These are phyloP conservation scores for Sander vitreus DNA, from an alignment of 2,113 vertebrate genomes.

Conservation along the genomic window DNA sequence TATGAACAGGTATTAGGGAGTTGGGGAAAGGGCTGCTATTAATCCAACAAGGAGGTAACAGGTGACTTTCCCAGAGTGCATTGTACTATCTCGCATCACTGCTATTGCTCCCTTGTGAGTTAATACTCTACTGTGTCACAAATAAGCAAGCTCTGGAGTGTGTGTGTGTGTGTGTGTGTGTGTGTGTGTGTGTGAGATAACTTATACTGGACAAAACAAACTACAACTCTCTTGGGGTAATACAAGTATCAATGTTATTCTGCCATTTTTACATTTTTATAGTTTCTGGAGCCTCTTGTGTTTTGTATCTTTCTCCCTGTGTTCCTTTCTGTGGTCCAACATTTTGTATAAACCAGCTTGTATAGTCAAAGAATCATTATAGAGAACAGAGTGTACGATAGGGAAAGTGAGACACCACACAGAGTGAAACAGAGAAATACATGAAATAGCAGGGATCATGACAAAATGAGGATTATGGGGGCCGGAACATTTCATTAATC, in stretches of 20 bases:
- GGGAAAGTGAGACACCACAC: conserved; percentile 7
- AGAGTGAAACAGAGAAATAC: neutral
- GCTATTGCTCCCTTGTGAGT: conserved; percentile 22
- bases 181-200: conserved; percentile 7
- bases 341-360: conserved; percentile 22
- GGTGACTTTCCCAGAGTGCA: conserved; percentile 49
- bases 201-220: conserved; percentile 26
- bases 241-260: conserved; percentile 37
- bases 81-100: conserved; percentile 23
- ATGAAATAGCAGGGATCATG: conserved; percentile 1
- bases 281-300: conserved; percentile 32
- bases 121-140: conserved; percentile 15
- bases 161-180: neutral
- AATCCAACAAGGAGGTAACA: conserved; percentile 28
- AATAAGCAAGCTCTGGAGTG: conserved; percentile 12
- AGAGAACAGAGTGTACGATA: neutral
- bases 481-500: neutral
- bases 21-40: conserved; percentile 18
- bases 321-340: conserved; percentile 10
- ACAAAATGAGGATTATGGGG: neutral
- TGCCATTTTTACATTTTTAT: conserved; percentile 46
- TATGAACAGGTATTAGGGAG: conserved; percentile 13
- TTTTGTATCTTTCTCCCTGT: conserved; percentile 21
- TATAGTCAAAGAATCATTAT: conserved; percentile 9
- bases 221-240: conserved; percentile 2